A percentile compares a stretch with the other conserved stretches of the same genome.
Evolutionary conservation across 2,888 invertebrate species (phyloP).

Genomic region (Nephrotoma guestfalica): DNA sequence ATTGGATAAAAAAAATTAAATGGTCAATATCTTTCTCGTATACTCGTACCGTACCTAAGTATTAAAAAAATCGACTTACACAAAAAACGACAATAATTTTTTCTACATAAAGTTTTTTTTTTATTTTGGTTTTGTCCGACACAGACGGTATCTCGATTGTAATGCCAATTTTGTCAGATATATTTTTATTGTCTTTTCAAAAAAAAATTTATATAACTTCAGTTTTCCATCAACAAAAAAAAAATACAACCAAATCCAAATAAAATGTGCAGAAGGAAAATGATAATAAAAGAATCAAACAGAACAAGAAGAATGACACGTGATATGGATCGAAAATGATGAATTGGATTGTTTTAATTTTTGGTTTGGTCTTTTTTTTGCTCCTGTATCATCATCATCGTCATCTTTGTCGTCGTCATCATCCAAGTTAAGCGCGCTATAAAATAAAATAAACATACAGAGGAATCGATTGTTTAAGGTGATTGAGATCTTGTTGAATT

Average conservation of each 20-base stretch:
- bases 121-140: neutral
- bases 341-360: neutral
- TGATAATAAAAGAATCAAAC: conserved; percentile 1
- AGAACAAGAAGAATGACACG: conserved; percentile 5
- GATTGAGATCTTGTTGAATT: conserved; percentile 4
- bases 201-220: neutral
- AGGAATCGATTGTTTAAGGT: conserved; percentile 1
- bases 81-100: neutral
- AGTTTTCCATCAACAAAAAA: neutral
- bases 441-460: neutral
- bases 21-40: neutral
- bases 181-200: neutral
- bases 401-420: neutral
- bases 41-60: neutral
- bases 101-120: neutral
- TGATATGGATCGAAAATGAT: conserved; percentile 7
- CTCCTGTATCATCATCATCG: neutral
- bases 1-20: neutral
- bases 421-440: neutral
- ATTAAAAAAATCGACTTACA: neutral
- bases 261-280: neutral
- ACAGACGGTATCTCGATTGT: conserved; percentile 5
- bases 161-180: conserved; percentile 5
- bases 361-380: neutral
- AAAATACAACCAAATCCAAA: neutral